A percentile compares a stretch with the other conserved stretches of the same genome.
Evolutionary conservation across 2,113 vertebrate genomes (phyloP).

Genomic region (Lonchura striata): DNA sequence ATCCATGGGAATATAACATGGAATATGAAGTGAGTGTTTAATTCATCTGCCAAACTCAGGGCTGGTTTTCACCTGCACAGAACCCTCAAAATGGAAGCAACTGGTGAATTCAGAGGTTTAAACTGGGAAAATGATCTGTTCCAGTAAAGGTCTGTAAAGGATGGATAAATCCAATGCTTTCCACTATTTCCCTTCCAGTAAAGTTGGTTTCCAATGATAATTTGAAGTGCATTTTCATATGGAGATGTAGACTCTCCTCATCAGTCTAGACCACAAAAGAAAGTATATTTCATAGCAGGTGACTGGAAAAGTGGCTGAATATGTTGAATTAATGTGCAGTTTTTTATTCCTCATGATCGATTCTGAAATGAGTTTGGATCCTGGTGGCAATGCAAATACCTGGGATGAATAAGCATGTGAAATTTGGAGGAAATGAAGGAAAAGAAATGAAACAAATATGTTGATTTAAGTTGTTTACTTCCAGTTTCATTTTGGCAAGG

Average conservation of each 20-base stretch:
- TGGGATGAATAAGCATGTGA: neutral
- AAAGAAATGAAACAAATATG: neutral
- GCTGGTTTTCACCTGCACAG: neutral
- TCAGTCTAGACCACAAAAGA: neutral
- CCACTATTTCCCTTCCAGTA: neutral
- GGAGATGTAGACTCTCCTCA: neutral
- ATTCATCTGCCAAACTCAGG: neutral
- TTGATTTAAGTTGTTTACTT: conserved; percentile 2
- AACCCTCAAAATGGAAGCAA: neutral
- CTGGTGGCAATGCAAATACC: neutral
- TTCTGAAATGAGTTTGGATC: neutral
- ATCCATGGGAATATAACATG: accelerated
- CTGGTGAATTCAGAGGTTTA: neutral
- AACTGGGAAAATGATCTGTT: neutral
- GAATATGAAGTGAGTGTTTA: neutral
- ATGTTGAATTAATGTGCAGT: neutral
- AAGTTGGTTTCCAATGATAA: neutral
- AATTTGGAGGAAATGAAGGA: conserved; percentile 3
- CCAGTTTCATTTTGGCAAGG: neutral
- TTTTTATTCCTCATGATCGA: neutral
- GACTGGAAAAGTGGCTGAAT: neutral
- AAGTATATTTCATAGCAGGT: neutral
- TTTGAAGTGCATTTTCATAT: neutral
- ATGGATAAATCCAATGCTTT: neutral
- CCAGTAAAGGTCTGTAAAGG: neutral